Conservation (phyloP, 2,113 vertebrate genomes). For the Nycticorax nycticorax region DNA sequence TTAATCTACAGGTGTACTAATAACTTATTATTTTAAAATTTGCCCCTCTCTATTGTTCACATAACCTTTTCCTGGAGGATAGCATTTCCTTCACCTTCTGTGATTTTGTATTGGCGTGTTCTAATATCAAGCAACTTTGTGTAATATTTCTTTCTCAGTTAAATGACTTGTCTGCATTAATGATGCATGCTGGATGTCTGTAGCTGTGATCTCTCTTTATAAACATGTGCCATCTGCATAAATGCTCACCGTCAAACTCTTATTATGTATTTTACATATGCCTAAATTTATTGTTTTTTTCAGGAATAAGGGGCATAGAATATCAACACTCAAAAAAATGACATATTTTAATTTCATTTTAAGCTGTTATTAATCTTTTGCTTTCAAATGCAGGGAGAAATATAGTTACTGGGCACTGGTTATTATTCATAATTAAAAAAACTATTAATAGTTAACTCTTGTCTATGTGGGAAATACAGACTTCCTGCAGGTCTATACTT, state of each 20-base stretch:
- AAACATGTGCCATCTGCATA: neutral
- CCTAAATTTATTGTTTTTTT: neutral
- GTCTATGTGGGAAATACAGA: neutral
- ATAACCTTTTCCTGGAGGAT: neutral
- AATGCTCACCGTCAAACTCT: neutral
- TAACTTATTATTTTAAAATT: neutral
- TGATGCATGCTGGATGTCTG: neutral
- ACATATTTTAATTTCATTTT: neutral
- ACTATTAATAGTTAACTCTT: neutral
- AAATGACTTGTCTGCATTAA: neutral
- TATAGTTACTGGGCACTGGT: neutral
- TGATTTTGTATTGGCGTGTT: neutral
- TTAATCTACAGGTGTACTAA: neutral
- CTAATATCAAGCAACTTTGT: neutral
- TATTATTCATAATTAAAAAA: neutral
- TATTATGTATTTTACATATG: neutral
- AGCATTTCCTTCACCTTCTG: neutral
- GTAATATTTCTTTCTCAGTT: neutral
- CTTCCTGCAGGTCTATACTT: neutral
- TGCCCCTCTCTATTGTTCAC: neutral
- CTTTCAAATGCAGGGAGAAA: neutral
- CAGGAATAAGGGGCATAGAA: neutral
- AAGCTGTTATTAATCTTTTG: neutral
- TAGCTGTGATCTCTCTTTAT: neutral
- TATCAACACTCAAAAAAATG: neutral